Percentiles rank a stretch among this genome's conserved stretches.
These are phyloP conservation scores for Marisa cornuarietis DNA, from an alignment of 1,140 invertebrate genomes.

Conservation along the genomic window DNA sequence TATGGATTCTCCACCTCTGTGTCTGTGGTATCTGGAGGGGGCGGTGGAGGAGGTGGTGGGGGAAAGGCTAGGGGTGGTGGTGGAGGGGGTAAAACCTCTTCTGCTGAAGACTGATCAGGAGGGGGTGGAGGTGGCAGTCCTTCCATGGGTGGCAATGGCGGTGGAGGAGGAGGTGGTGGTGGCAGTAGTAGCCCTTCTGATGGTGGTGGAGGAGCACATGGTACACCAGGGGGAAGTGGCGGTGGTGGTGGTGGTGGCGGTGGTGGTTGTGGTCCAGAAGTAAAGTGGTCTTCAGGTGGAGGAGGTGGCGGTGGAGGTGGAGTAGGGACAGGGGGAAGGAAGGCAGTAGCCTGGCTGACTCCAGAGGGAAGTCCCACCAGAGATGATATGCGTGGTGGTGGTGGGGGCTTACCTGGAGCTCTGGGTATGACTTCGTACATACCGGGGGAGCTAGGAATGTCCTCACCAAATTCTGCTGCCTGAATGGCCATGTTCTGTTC, in stretches of 20 bases:
- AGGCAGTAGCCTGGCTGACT: conserved; percentile 27
- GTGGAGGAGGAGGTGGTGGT: conserved; percentile 25
- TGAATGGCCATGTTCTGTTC: conserved; percentile 23
- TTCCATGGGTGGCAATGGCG: conserved; percentile 13
- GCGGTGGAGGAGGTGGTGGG: conserved; percentile 19
- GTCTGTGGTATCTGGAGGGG: conserved; percentile 23
- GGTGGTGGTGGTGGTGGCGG: conserved; percentile 26
- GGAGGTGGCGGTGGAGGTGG: conserved; percentile 33
- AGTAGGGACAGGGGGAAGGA: conserved; percentile 27
- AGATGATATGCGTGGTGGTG: conserved; percentile 27
- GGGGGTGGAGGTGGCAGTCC: conserved; percentile 16
- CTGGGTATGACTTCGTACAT: conserved; percentile 24
- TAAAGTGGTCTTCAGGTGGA: not conserved
- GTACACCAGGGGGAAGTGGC: conserved; percentile 17
- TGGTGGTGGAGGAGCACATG: conserved; percentile 24
- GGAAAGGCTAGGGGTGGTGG: conserved; percentile 31
- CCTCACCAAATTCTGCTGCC: conserved; percentile 30
- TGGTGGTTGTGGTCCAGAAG: conserved; percentile 14
- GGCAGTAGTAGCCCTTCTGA: conserved; percentile 7
- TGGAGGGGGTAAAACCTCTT: conserved; percentile 16
- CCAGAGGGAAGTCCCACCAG: conserved; percentile 18
- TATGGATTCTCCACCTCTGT: conserved; percentile 36
- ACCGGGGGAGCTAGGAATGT: conserved; percentile 3
- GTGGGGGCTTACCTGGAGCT: conserved; percentile 24
- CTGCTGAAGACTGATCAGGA: not conserved